Conservation (phyloP, 2,797 vertebrate species). For the Lagorchestes hirsutus region DNA sequence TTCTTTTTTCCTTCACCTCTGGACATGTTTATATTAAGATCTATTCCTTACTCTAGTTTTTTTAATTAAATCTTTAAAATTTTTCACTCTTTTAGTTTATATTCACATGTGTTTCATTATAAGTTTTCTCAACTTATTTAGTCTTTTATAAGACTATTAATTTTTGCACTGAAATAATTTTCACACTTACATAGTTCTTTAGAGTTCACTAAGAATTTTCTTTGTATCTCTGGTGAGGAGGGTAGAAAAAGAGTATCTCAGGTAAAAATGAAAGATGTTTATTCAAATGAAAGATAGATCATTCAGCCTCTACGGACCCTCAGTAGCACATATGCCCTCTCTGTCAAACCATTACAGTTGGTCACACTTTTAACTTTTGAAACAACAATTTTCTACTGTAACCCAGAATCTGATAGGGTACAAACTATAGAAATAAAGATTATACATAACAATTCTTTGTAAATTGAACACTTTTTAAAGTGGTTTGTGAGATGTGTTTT, state of each 20-base stretch:
- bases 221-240: background rate
- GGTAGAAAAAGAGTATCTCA: background rate
- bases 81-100: background rate
- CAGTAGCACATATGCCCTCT: constrained; percentile 42
- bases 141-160: background rate
- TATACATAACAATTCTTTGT: constrained; percentile 39
- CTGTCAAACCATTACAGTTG: constrained; percentile 27
- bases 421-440: constrained; percentile 27
- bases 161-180: background rate
- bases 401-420: background rate
- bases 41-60: constrained; percentile 35
- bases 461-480: constrained; percentile 38
- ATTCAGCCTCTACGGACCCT: background rate
- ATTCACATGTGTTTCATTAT: background rate
- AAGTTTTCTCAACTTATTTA: background rate
- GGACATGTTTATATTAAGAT: background rate
- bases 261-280: background rate
- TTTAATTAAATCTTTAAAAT: background rate
- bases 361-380: constrained; percentile 17
- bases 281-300: background rate
- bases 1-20: constrained; percentile 45
- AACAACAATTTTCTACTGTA: constrained; percentile 43
- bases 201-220: background rate
- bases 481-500: constrained; percentile 18
- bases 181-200: background rate